A percentile compares a stretch with the other conserved stretches of the same genome.
phyloP scores from a whole-genome alignment of 2,888 invertebrate species.

The Mythimna pallens region DNA sequence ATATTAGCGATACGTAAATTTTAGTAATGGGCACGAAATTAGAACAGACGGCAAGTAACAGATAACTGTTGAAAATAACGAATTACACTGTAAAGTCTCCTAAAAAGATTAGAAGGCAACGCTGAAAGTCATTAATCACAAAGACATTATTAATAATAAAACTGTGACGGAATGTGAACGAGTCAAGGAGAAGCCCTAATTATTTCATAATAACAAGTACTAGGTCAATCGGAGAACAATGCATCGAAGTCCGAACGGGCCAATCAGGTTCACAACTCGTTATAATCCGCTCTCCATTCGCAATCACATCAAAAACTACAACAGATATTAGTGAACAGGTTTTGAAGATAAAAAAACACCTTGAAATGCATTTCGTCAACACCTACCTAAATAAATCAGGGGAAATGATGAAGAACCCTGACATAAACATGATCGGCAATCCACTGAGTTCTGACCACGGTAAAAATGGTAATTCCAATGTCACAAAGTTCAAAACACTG shows the following conservation, averaged over 20 bases:
- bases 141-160: constrained; percentile 58
- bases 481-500: constrained; percentile 88
- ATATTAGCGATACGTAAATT: constrained; percentile 71
- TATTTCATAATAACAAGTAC: constrained; percentile 81
- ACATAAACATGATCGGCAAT: constrained; percentile 83
- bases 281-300: constrained; percentile 78
- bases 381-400: constrained; percentile 88
- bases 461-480: constrained; percentile 78
- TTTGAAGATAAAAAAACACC: constrained; percentile 72
- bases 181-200: constrained; percentile 77
- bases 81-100: constrained; percentile 6
- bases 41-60: constrained; percentile 63
- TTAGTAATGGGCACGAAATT: constrained; percentile 66
- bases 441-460: constrained; percentile 73
- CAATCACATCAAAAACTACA: constrained; percentile 73
- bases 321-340: constrained; percentile 70
- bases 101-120: background rate
- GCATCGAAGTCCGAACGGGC: constrained; percentile 82
- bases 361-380: constrained; percentile 74
- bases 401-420: constrained; percentile 87
- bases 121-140: constrained; percentile 38
- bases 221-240: constrained; percentile 86
- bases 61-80: constrained; percentile 39
- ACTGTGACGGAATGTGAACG: constrained; percentile 65
- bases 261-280: constrained; percentile 84